Evolutionary conservation across 2,888 invertebrate genomes (phyloP).

Genomic region (Tribolium freemani): DNA sequence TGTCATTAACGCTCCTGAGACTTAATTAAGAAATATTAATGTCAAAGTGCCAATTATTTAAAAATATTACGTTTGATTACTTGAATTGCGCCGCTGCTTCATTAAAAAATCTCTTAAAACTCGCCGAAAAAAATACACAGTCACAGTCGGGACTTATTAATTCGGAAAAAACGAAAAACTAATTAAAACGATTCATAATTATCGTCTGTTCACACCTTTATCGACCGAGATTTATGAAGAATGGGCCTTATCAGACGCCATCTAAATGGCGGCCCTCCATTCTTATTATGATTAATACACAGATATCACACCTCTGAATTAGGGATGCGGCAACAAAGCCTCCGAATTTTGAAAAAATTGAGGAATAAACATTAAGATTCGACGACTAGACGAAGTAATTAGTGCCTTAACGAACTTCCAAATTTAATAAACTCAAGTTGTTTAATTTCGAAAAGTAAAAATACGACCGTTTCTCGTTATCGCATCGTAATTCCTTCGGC

Average conservation of each 20-base stretch:
- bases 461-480: not conserved
- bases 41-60: slow-evolving; percentile 5
- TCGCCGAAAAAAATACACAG: not conserved
- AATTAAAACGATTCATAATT: slow-evolving; percentile 39
- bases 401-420: not conserved
- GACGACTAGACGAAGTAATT: not conserved
- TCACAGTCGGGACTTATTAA: not conserved
- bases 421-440: not conserved
- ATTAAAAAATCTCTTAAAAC: slow-evolving; percentile 6
- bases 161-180: slow-evolving; percentile 14
- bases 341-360: not conserved
- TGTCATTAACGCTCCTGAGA: not conserved
- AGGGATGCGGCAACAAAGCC: slow-evolving; percentile 61
- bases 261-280: slow-evolving; percentile 64
- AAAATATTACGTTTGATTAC: slow-evolving; percentile 16
- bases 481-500: not conserved
- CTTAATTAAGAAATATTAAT: slow-evolving; percentile 32
- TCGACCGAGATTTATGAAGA: slow-evolving; percentile 61
- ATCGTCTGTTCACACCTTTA: slow-evolving; percentile 58
- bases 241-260: slow-evolving; percentile 61
- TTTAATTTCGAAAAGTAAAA: not conserved
- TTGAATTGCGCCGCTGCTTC: slow-evolving; percentile 15
- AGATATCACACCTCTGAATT: slow-evolving; percentile 60
- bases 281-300: slow-evolving; percentile 60
- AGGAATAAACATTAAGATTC: no score